A percentile compares a stretch with the other conserved stretches of the same genome.
Evolutionary conservation across 2,888 invertebrate species (phyloP).

Genomic region (Leptarthrus brevirostris): DNA sequence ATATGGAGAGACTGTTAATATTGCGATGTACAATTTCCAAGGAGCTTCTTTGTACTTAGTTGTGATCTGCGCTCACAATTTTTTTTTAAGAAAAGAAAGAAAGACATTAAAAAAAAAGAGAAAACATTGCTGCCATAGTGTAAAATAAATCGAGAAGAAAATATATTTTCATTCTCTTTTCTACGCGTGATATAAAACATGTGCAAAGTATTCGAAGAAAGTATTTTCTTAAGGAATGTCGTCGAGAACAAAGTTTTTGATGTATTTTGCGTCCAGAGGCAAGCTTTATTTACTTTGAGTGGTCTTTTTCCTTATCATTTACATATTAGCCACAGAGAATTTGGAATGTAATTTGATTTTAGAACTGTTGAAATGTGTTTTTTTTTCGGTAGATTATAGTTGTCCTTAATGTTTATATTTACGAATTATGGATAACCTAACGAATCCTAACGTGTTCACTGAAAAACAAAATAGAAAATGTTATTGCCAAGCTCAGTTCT

Average conservation of each 20-base stretch:
- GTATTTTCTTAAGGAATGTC: constrained; percentile 40
- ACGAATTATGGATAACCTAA: background rate
- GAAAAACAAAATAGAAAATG: background rate
- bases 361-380: background rate
- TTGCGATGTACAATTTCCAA: constrained; percentile 51
- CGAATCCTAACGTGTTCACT: background rate
- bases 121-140: constrained; percentile 33
- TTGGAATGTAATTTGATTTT: background rate
- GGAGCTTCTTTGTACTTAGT: constrained; percentile 45
- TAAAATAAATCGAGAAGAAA: constrained; percentile 24
- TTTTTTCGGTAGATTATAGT: background rate
- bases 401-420: background rate
- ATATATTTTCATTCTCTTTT: constrained; percentile 11
- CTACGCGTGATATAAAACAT: constrained; percentile 28
- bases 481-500: background rate
- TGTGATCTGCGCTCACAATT: constrained; percentile 40
- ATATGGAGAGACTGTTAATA: constrained; percentile 48
- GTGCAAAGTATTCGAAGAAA: constrained; percentile 36
- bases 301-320: background rate
- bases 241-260: constrained; percentile 22
- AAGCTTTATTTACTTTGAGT: constrained; percentile 24
- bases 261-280: constrained; percentile 38
- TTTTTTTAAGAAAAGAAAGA: background rate
- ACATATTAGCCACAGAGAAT: background rate
- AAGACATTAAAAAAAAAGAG: background rate